Evolutionary conservation across 2,888 invertebrate genomes (phyloP), one percentile per base, ranked within the genome.

Genomic region (Phengaris alcon): DNA sequence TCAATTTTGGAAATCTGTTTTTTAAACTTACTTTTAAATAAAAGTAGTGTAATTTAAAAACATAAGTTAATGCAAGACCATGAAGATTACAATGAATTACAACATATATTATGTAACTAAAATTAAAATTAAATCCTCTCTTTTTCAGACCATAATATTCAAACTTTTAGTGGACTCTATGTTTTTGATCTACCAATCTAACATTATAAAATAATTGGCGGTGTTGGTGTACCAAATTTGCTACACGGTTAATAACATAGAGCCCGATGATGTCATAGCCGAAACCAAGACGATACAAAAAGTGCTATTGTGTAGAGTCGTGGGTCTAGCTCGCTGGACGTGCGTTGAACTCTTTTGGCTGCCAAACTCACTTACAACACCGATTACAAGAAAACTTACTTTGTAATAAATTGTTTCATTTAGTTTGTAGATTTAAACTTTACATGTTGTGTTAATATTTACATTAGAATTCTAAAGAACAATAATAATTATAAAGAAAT

Each of bases 261-360:
- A 69, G 55, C 15, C 48, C 78, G 88, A 82, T 93, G 93, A 93
- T 92, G 93, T 93, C 93, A 93, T 92, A 89, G 85, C 90, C 88
- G 87, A 91, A 91, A 90, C 82, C 82, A 85, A 88, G 86, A 84
- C 84, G 88, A 86, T 87, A 91, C 89, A 93, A 93, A 93, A 93
- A 93, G 88, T 77, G 84, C 89, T 84, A 91, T 93, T 93, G 93
- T 93, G 88, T 88, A 88, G 87, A 89, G 86, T 90, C 90, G 91
- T 91, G 91, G 87, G 88, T 89, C 88, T 87, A 86, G 88, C 87
- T 87, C 84, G 82, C 84, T 84, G 85, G 84, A 89, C 90, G 93
- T 88, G 87, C 93, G 89, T 92, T 93, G 93, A 93, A 92, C 93
- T 90, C 91, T 88, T 88, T 88, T 84, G 87, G 88, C 86, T 84